Evolutionary conservation across 2,113 vertebrate species (phyloP), one percentile per base, ranked within the genome.

Genomic region (Fulica atra): DNA sequence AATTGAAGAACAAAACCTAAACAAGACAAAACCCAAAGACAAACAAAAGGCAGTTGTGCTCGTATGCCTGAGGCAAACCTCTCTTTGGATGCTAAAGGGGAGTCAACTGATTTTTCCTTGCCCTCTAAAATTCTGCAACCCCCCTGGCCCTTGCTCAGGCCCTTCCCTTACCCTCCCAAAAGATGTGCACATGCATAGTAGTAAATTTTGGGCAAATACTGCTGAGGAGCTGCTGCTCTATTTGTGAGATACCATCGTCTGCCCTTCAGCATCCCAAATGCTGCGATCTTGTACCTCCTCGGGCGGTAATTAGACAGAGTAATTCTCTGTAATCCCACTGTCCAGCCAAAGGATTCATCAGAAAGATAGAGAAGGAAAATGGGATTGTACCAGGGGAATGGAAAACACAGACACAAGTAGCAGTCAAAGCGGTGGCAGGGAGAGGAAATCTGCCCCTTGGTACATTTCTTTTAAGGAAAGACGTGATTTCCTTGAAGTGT

Each of bases 351-450:
- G 25, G n/a, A 13, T 48, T 29, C 51, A 13, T 48, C 51, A 38
- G 64, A 23, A 46, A 46, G 40, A 63, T 8, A 16, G 16, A 0
- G 4, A 36, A 42, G 80, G 46, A 46, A 6, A n/a, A 65, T 24
- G 14, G 29, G 42, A 35, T 59, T 25, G 25, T 84, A 21, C 66
- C 60, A 54, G 50, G 5, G 44, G 17, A 14, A 26, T 1, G 20
- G 53, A 46, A 77, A 53, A 65, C 0, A 1, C 7, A 63, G 35
- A 26, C 48, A 36, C 35, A 21, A 16, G 9, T 5, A 50, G 17
- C 1, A 23, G 40, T 53, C 35, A 18, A 50, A 63, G 31, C 0
- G 6, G 56, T 5, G 21, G 14, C 1, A 18, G 11, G 6, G n/a
- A 42, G 53, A 73, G 26, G n/a, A 61, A 68, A 48, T 19, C 19